Base-by-base conservation (phyloP, 2,888 invertebrate genomes). In the Hirtodrosophila cameraria region DNA sequence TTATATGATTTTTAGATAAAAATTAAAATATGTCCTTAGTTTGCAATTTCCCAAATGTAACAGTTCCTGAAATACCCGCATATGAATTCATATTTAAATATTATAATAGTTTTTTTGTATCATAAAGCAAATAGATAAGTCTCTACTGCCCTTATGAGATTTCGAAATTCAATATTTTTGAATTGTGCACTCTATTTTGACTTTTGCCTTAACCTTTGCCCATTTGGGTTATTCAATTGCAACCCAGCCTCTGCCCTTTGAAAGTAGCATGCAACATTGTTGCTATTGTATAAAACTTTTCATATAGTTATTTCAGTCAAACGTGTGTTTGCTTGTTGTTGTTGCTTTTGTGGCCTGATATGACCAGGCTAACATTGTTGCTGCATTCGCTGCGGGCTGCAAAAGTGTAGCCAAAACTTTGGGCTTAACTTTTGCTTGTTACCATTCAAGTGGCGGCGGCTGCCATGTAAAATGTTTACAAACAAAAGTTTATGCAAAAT, bases 391-490 rank as follows among this genome's bases (percentile, higher is more conserved):
- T 23, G 30, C 25, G 20, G 50, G 38, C 27, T 60, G 59, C 45
- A 41, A n/a, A 57, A 63, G 65, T 74, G 75, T 59, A 55, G 81
- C 30, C 61, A 45, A 77, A 80, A 82, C 62, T 82, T 86, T 68
- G 63, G 38, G 39, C 43, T 78, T 63, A 81, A 82, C 85, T 82
- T 86, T 81, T 73, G 85, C 75, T 75, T 83, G 86, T 81, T 75
- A 23, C 39, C 46, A 62, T 59, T 78, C 64, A 82, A 81, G 75
- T 84, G 82, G 75, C 55, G 57, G 30, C 45, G 38, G 58, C 49
- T 54, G 70, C 59, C 73, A 78, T 75, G 75, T 75, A 48, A 58
- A 80, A 79, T 82, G 68, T 78, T 79, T 68, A 52, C 66, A 63
- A 64, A 64, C 60, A 59, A 86, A 80, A 83, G 57, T 86, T 83